Conservation (phyloP, 1,140 invertebrate species). For the Heliconius hewitsoni region DNA sequence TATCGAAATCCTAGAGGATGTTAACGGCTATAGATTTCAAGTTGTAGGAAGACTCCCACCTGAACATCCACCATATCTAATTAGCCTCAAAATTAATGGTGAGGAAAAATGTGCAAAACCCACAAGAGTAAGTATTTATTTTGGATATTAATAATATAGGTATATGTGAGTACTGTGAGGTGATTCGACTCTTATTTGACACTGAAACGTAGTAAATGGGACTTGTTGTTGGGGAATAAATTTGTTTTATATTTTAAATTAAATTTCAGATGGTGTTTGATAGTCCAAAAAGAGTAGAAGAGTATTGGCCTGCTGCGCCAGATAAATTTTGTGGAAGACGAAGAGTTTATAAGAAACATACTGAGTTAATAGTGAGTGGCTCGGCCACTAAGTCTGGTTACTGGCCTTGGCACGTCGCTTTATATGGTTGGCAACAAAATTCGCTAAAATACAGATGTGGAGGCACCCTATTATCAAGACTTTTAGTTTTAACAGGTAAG, state of each 20-base stretch:
- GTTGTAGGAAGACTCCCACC: slow-evolving; percentile 17
- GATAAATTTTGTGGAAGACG: slow-evolving; percentile 54
- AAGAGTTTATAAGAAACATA: slow-evolving; percentile 46
- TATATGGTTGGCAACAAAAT: slow-evolving; percentile 86
- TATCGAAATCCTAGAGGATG: neutral
- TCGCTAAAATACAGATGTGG: slow-evolving; percentile 59
- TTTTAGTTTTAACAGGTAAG: slow-evolving; percentile 57
- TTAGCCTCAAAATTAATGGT: slow-evolving; percentile 31
- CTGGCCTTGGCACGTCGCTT: slow-evolving; percentile 93
- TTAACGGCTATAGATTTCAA: slow-evolving; percentile 5
- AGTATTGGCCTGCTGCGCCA: slow-evolving; percentile 25
- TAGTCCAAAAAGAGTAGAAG: neutral
- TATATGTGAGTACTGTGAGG: no score
- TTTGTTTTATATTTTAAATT: no score
- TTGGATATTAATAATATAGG: no score
- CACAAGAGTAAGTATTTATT: neutral
- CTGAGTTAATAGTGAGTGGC: slow-evolving; percentile 56
- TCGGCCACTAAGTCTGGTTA: slow-evolving; percentile 82
- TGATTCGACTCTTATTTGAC: no score
- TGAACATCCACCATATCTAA: slow-evolving; percentile 28
- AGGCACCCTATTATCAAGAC: slow-evolving; percentile 56
- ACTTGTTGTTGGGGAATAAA: no score
- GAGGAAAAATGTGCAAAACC: slow-evolving; percentile 28
- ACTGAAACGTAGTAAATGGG: no score
- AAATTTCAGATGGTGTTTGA: neutral